Base-by-base conservation (phyloP, 2,888 invertebrate genomes). In the Lasiommata megera region DNA sequence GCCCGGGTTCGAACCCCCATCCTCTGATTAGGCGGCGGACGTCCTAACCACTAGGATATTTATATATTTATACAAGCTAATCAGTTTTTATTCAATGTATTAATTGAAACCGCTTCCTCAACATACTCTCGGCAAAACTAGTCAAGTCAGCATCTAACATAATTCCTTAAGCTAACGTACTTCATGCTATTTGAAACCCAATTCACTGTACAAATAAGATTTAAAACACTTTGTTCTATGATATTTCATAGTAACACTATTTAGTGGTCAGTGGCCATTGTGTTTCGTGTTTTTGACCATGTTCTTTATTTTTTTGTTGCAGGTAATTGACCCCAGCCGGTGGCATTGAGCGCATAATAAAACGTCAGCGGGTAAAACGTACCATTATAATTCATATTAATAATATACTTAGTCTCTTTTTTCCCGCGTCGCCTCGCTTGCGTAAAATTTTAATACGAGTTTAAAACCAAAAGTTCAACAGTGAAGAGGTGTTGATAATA, bases 281-380 rank as follows among this genome's bases (percentile, higher is more conserved):
- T 67, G 61, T 54, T 62, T 52, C 67, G 69, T 60, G 62, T 70
- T 72, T 73, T 70, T 77, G 63, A 77, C 65, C 67, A 65, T 71
- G 62, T 67, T 23, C 3, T 34, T 31, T 65, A 65, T 57, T 58
- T 66, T 79, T 79, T 79, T 79, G 75, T 83, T 82, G 54, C 81
- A 83, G 84, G 84, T 84, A 84, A 82, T 71, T 79, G 82, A 82
- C 71, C 78, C 65, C 66, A 63, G 70, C 73, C 74, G 68, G 77
- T 71, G 72, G 64, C 68, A 59, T 56, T 63, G 54, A 54, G 55
- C 36, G 34, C 58, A 53, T 60, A 60, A 59, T 59, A 44, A 60
- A 61, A 53, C 48, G 40, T 56, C 53, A 34, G 41, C 46, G 46
- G 28, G 50, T 61, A 57, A 51, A 54, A 29, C 11, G 14, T 28